A percentile compares a stretch with the other conserved stretches of the same genome.
These are phyloP conservation scores for Apamea epomidion DNA, from an alignment of 2,888 invertebrate species.

Conservation along the genomic window DNA sequence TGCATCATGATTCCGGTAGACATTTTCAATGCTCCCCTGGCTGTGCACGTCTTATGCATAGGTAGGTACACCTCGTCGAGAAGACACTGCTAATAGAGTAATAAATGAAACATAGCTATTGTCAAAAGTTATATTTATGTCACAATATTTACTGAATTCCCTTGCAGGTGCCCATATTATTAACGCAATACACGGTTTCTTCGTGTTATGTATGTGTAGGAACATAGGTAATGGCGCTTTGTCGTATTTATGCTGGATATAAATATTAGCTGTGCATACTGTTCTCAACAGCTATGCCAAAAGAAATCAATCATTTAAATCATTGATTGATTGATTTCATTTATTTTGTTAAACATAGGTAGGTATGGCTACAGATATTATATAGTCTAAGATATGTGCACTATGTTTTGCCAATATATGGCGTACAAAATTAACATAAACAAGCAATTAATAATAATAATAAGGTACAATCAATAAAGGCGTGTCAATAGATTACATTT, in stretches of 20 bases:
- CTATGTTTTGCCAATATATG: no score
- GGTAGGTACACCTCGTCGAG: background rate
- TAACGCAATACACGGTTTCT: background rate
- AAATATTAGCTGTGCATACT: background rate
- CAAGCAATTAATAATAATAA: no score
- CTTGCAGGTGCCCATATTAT: no score
- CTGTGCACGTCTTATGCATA: background rate
- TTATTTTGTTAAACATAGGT: no score
- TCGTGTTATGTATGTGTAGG: background rate
- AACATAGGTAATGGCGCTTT: background rate
- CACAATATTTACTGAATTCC: background rate
- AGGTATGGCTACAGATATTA: no score
- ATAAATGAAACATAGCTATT: conserved; percentile 1
- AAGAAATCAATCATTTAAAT: no score
- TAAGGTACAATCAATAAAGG: no score
- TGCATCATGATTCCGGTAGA: background rate
- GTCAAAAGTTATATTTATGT: conserved; percentile 8
- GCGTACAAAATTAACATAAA: no score
- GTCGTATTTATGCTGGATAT: background rate
- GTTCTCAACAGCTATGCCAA: background rate
- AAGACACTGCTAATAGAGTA: background rate
- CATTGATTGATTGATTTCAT: no score
- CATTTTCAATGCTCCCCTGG: background rate
- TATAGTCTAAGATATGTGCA: no score
- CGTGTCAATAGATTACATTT: no score